phyloP scores from a whole-genome alignment of 2,113 vertebrate species.

The Trochalopteron elliotii region DNA sequence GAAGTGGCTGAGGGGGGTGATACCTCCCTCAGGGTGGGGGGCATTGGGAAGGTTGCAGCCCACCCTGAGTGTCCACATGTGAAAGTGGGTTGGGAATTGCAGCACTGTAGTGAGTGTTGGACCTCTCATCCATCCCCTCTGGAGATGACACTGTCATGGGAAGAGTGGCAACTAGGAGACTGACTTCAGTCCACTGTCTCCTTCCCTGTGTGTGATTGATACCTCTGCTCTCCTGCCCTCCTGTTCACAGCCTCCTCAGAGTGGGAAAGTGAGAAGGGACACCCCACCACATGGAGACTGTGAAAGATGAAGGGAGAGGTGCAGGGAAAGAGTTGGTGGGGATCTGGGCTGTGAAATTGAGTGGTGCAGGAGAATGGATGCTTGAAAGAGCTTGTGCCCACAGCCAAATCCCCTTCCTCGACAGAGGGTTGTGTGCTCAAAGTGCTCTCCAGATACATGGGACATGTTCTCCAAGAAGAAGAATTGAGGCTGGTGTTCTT shows the following conservation, averaged over 20 bases:
- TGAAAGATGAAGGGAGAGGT: neutral
- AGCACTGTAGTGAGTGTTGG: neutral
- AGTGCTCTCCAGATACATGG: neutral
- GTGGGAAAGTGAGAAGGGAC: neutral
- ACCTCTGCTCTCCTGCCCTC: neutral
- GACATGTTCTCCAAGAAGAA: neutral
- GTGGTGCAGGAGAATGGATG: neutral
- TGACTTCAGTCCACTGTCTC: neutral
- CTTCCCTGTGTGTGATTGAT: neutral
- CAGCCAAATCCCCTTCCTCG: fast-evolving
- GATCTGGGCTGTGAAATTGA: neutral
- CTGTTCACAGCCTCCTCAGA: fast-evolving
- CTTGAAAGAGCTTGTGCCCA: neutral
- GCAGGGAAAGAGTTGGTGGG: neutral
- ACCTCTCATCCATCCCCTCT: neutral
- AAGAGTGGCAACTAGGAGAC: neutral
- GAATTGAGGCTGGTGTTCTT: neutral
- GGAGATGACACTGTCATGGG: neutral
- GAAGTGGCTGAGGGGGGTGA: neutral
- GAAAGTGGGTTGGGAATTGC: neutral
- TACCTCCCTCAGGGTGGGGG: neutral
- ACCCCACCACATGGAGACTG: fast-evolving
- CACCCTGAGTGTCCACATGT: neutral
- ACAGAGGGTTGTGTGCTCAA: neutral
- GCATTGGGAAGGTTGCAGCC: neutral